Conservation (phyloP, 2,888 invertebrate species). For the Epistrophe eligans region DNA sequence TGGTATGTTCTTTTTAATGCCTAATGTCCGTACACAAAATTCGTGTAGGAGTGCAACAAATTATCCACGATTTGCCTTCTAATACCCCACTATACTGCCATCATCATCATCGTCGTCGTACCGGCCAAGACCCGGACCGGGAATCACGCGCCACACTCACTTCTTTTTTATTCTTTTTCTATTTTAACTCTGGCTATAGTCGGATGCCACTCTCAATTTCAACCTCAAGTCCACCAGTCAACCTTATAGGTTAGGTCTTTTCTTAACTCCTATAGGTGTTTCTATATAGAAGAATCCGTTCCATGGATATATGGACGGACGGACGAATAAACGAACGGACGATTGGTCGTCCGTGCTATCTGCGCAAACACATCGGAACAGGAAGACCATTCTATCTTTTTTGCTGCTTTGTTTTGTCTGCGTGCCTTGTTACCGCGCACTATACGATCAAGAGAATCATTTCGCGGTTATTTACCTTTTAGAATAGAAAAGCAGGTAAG, state of each 20-base stretch:
- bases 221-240: conserved; percentile 44
- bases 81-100: neutral
- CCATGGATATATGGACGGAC: neutral
- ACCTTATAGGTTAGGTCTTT: conserved; percentile 10
- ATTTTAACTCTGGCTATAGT: neutral
- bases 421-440: conserved; percentile 72
- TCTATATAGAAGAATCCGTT: conserved; percentile 25
- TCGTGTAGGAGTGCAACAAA: conserved; percentile 75
- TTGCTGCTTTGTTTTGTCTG: conserved; percentile 66
- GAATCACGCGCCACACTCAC: conserved; percentile 33
- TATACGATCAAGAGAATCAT: conserved; percentile 64
- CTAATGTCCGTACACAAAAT: conserved; percentile 68
- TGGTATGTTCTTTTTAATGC: conserved; percentile 53
- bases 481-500: conserved; percentile 52
- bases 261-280: neutral
- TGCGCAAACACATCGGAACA: conserved; percentile 70
- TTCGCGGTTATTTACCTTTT: conserved; percentile 75
- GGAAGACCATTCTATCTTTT: conserved; percentile 68
- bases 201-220: conserved; percentile 71
- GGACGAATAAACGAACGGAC: neutral
- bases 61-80: conserved; percentile 72
- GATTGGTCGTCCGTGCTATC: conserved; percentile 52
- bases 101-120: neutral
- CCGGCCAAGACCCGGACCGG: conserved; percentile 14
- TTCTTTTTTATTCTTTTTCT: neutral